Base-by-base conservation (phyloP, 2,797 vertebrate genomes). In the Pogoniulus pusillus region DNA sequence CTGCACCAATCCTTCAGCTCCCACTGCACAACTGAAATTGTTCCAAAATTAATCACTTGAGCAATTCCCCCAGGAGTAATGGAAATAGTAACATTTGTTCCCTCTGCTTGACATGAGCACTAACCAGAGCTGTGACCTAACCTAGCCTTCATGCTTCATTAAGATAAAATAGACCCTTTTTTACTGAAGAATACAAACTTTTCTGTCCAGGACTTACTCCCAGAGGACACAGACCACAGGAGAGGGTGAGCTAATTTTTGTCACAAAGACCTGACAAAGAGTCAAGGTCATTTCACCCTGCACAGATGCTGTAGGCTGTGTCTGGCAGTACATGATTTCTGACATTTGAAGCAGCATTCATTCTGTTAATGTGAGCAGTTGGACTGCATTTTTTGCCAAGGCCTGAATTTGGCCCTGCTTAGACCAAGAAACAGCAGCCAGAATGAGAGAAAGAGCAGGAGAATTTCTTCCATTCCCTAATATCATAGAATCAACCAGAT, bases 21-120 rank as follows among this genome's bases (percentile, higher is more conserved):
- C 74, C 27, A 35, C 34, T 55, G 63, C 30, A 54, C 19, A 79
- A 70, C 16, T 26, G 12, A 27, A 79, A 39, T 20, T 2, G 49
- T 47, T 79, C 1, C 49, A 59, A 88, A 93, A 43, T 35, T 1
- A 91, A 43, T 73, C 32, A 66, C 53, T 43, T 30, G 29, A 79
- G 43, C 68, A 58, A 35, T 53, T 90, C 64, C 43, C 78, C 79
- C 43, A 70, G 54, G 53, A 93, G 76, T 66, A 84, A 57, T 70
- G 53, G 37, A 69, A 79, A 73, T 32, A 57, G 34, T 53, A 47
- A 41, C 10, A 62, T 47, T 63, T 66, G 9, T 65, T 82, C 53
- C 37, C 30, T 39, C 32, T n/a, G 4, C 65, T 55, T 76, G 49
- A 47, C 60, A 69, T 4, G n/a, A 91, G 30, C 29, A 34, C 8